phyloP scores from a whole-genome alignment of 53 echinoderm and acorn worm genomes.

The Mesocentrotus franciscanus region DNA sequence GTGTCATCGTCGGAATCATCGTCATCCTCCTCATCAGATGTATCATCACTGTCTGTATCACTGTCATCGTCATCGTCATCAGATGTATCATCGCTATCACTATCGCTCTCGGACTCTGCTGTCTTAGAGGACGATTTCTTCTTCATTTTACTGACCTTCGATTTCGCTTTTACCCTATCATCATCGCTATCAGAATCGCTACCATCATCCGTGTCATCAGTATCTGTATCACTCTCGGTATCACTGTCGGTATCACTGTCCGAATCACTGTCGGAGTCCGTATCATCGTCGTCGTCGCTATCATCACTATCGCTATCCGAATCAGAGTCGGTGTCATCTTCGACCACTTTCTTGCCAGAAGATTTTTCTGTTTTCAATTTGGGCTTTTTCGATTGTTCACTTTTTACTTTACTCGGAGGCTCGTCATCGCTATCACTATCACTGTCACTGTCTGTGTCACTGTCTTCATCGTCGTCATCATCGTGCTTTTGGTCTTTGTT shows the following conservation, averaged over 20 bases:
- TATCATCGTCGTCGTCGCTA: not conserved
- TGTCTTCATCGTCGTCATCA: conserved; percentile 67
- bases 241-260: conserved; percentile 54
- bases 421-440: conserved; percentile 42
- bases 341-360: conserved; percentile 14
- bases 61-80: conserved; percentile 41
- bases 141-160: conserved; percentile 16
- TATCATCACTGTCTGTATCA: conserved; percentile 53
- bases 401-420: conserved; percentile 17
- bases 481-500: conserved; percentile 48
- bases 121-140: not conserved
- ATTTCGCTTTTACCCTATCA: conserved; percentile 33
- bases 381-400: conserved; percentile 38
- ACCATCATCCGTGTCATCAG: conserved; percentile 38
- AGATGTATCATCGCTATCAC: conserved; percentile 31
- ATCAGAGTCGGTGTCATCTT: conserved; percentile 56
- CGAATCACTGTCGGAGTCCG: not conserved
- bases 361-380: conserved; percentile 37
- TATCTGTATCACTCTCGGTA: conserved; percentile 24
- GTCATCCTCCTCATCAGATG: conserved; percentile 43
- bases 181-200: conserved; percentile 59
- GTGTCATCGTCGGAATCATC: conserved; percentile 14
- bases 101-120: conserved; percentile 16
- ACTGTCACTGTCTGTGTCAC: conserved; percentile 11
- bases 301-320: conserved; percentile 36